Percentiles rank a stretch among this genome's conserved stretches.
Evolutionary conservation across 2,797 vertebrate species (phyloP).

Genomic region (Phoeniculus purpureus): DNA sequence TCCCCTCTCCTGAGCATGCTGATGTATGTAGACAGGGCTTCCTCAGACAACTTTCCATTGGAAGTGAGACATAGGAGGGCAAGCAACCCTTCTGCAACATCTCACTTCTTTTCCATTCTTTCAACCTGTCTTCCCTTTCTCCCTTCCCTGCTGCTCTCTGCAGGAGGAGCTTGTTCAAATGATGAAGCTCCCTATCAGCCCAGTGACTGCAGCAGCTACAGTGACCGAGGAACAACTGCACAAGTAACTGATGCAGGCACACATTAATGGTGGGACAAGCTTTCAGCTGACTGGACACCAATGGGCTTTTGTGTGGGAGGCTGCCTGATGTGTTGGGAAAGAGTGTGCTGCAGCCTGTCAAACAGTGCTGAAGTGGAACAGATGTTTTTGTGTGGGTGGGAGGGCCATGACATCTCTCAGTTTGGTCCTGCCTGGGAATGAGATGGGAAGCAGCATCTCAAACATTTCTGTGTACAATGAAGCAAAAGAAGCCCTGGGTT

Average conservation of each 20-base stretch:
- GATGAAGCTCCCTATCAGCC: neutral
- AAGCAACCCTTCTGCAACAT: neutral
- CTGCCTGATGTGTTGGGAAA: neutral
- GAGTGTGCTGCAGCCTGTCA: neutral
- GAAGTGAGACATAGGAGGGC: neutral
- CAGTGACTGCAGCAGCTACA: rapidly evolving
- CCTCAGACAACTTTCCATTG: neutral
- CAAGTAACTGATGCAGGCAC: neutral
- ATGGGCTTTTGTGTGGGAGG: rapidly evolving
- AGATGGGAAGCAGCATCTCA: neutral
- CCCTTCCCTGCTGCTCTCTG: neutral
- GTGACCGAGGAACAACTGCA: rapidly evolving
- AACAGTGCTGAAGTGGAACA: neutral
- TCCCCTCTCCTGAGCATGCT: neutral
- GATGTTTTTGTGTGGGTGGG: neutral
- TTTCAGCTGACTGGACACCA: rapidly evolving
- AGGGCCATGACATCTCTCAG: neutral
- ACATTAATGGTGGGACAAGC: neutral
- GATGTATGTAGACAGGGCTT: neutral
- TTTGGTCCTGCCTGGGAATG: neutral
- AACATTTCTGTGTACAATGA: neutral
- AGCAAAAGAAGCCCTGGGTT: neutral
- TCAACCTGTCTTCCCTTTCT: neutral
- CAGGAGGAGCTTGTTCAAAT: neutral
- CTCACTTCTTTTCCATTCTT: neutral